A percentile compares a stretch with the other conserved stretches of the same genome.
Conservation (phyloP, 2,113 vertebrate genomes). For the Rhinoptilus africanus region DNA sequence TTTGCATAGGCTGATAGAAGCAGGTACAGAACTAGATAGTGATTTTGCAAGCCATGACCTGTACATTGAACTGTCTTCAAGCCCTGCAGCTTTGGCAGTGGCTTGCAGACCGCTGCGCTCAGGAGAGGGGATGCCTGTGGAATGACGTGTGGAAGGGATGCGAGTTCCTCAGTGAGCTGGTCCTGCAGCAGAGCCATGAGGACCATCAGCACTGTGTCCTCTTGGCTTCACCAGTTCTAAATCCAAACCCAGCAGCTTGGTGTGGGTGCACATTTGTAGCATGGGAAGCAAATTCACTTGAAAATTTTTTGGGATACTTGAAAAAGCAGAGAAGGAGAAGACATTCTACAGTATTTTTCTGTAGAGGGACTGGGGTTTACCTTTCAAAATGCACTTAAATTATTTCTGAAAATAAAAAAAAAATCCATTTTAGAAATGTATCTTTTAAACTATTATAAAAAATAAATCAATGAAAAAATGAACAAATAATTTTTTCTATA, state of each 20-base stretch:
- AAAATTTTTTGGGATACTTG: neutral
- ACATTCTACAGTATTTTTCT: neutral
- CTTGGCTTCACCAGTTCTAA: neutral
- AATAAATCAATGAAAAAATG: neutral
- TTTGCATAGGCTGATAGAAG: neutral
- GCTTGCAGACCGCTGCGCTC: neutral
- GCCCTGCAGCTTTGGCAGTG: neutral
- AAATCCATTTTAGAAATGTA: neutral
- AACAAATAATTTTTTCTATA: neutral
- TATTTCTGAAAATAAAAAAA: neutral
- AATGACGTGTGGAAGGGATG: neutral
- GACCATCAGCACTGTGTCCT: neutral
- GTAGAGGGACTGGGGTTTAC: neutral
- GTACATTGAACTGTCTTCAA: neutral
- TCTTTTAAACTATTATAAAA: neutral
- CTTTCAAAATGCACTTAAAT: neutral
- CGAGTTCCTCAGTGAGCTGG: neutral
- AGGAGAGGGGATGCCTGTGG: neutral
- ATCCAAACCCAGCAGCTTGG: neutral
- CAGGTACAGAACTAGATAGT: neutral
- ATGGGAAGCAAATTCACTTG: neutral
- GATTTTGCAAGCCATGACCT: neutral
- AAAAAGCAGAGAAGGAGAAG: neutral
- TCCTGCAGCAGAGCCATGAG: neutral
- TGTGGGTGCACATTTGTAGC: neutral